Evolutionary conservation across 2,888 invertebrate genomes (phyloP).

Genomic region (Drosophila antonietae): DNA sequence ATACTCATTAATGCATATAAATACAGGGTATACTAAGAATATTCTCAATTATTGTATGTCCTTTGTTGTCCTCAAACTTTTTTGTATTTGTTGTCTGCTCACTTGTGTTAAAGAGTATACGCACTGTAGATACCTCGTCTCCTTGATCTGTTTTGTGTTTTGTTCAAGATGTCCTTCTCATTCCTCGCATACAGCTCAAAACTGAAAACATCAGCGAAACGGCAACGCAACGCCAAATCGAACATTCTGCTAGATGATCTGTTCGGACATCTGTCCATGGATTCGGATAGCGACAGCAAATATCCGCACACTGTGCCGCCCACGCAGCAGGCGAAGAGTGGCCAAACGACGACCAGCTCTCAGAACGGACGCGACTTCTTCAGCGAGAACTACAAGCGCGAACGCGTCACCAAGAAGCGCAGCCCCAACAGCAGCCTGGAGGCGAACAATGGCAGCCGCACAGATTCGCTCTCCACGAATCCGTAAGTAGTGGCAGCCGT

Average conservation of each 20-base stretch:
- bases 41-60: not conserved
- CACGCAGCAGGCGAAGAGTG: slow-evolving; percentile 72
- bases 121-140: not conserved
- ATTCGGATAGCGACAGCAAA: slow-evolving; percentile 82
- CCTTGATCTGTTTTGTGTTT: slow-evolving; percentile 7
- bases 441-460: slow-evolving; percentile 81
- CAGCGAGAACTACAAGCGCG: slow-evolving; percentile 64
- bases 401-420: slow-evolving; percentile 24
- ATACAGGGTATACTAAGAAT: not conserved
- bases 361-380: slow-evolving; percentile 73
- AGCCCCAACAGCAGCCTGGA: slow-evolving; percentile 68
- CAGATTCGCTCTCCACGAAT: slow-evolving; percentile 82
- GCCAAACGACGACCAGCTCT: slow-evolving; percentile 68
- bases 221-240: slow-evolving; percentile 79
- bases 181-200: slow-evolving; percentile 78
- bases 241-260: slow-evolving; percentile 84
- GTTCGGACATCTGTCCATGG: slow-evolving; percentile 84
- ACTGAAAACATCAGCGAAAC: slow-evolving; percentile 83
- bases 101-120: not conserved
- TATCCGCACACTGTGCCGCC: slow-evolving; percentile 82
- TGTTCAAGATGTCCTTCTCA: slow-evolving; percentile 8
- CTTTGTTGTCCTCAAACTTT: not conserved
- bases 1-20: not conserved
- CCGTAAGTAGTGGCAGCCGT: slow-evolving; percentile 72
- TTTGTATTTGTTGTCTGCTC: not conserved